phyloP scores from a whole-genome alignment of 2,888 invertebrate genomes.

The Malacosoma neustria region DNA sequence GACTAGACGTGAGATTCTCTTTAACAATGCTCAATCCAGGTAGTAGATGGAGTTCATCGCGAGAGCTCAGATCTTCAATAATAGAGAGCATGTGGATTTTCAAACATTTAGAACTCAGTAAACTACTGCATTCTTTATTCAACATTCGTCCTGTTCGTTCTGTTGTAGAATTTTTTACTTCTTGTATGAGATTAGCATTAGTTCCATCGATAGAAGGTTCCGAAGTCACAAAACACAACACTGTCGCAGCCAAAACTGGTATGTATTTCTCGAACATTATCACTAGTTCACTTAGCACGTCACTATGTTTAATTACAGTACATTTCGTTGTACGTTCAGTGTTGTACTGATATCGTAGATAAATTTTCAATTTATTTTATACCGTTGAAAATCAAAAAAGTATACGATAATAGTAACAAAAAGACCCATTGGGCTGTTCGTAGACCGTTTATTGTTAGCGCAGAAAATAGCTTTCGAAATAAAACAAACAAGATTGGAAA shows the following conservation, averaged over 20 bases:
- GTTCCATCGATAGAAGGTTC: constrained; percentile 43
- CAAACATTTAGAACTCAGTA: constrained; percentile 80
- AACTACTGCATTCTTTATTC: constrained; percentile 55
- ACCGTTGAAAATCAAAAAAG: constrained; percentile 39
- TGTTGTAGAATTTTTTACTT: constrained; percentile 23
- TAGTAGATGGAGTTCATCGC: constrained; percentile 79
- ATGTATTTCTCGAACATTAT: constrained; percentile 46
- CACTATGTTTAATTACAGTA: constrained; percentile 18
- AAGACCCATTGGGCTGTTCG: constrained; percentile 31
- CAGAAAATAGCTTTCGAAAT: constrained; percentile 45
- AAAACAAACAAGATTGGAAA: constrained; percentile 33
- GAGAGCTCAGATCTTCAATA: constrained; percentile 82
- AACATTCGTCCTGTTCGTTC: constrained; percentile 39
- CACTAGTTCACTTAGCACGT: constrained; percentile 30
- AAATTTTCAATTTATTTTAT: constrained; percentile 53
- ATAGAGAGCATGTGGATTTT: constrained; percentile 86
- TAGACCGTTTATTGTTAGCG: constrained; percentile 35
- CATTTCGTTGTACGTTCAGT: constrained; percentile 39
- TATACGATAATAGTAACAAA: constrained; percentile 32
- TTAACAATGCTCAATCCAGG: constrained; percentile 86
- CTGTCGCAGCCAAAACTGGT: constrained; percentile 23
- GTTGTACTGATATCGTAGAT: constrained; percentile 40
- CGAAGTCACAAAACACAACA: constrained; percentile 31
- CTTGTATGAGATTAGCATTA: constrained; percentile 31
- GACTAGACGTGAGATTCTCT: constrained; percentile 64